These are phyloP conservation scores for Archaeoteleia sp. DNA, from an alignment of 2,888 invertebrate species.

Conservation along the genomic window DNA sequence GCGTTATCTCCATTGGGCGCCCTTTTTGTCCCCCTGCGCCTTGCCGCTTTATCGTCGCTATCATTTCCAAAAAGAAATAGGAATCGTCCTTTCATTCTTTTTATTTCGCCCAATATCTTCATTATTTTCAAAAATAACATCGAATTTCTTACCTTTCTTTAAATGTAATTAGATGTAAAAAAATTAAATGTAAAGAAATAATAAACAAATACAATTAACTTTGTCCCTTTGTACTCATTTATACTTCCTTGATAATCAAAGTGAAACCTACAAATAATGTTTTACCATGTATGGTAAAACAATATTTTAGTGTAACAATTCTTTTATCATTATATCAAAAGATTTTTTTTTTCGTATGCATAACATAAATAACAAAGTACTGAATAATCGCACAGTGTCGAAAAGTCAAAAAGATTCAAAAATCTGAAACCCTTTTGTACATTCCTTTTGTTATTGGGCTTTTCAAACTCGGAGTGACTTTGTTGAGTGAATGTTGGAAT, in stretches of 20 bases:
- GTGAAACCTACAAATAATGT: too few relatives aligned
- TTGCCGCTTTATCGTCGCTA: conserved; percentile 42
- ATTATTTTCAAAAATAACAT: conserved; percentile 6
- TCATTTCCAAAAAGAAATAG: conserved; percentile 46
- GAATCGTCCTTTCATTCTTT: conserved; percentile 26
- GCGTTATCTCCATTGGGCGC: conserved; percentile 41
- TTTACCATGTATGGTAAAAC: too few relatives aligned
- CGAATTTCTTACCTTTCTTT: background rate
- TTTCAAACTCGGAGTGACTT: conserved; percentile 32
- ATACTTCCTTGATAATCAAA: too few relatives aligned
- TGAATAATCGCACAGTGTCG: background rate
- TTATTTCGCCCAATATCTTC: conserved; percentile 40
- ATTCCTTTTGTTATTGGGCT: conserved; percentile 34
- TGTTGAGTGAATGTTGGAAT: conserved; percentile 60
- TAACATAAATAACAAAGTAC: too few relatives aligned
- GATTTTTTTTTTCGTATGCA: too few relatives aligned
- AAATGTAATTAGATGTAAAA: too few relatives aligned
- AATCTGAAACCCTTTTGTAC: conserved; percentile 13
- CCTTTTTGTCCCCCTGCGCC: conserved; percentile 48
- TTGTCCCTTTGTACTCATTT: too few relatives aligned
- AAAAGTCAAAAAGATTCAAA: conserved; percentile 33
- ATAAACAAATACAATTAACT: too few relatives aligned
- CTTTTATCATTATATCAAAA: too few relatives aligned
- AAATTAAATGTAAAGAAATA: too few relatives aligned
- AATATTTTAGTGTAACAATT: too few relatives aligned